These are phyloP conservation scores for Drosophila mimica DNA, from an alignment of 2,888 invertebrate species.

Conservation along the genomic window DNA sequence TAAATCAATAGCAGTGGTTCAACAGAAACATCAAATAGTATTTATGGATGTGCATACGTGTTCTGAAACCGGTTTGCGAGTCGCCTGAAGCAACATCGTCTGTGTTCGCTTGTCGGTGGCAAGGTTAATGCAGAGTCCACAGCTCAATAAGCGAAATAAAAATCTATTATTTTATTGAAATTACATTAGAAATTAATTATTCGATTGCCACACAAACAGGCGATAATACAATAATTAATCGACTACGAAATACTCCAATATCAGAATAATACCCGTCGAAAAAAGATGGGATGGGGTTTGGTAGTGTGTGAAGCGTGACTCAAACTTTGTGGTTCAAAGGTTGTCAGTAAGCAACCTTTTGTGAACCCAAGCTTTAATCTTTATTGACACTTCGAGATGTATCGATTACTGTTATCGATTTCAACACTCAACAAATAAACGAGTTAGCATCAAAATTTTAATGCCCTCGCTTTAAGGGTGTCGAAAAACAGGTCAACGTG, in stretches of 20 bases:
- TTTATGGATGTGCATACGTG: slow-evolving; percentile 28
- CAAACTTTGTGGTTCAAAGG: not conserved
- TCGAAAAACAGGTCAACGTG: too few species aligned
- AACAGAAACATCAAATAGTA: slow-evolving; percentile 31
- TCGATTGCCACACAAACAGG: slow-evolving; percentile 15
- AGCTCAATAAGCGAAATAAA: slow-evolving; percentile 32
- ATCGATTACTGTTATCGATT: not conserved
- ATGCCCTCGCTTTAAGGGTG: not conserved
- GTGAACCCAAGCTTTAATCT: not conserved
- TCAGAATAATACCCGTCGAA: not conserved
- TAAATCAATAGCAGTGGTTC: slow-evolving; percentile 21
- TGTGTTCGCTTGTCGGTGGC: slow-evolving; percentile 15
- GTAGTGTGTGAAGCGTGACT: not conserved
- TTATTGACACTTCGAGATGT: not conserved
- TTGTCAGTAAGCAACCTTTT: not conserved
- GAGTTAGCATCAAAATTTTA: not conserved
- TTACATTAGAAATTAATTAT: slow-evolving; percentile 33
- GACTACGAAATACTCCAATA: not conserved
- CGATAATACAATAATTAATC: slow-evolving; percentile 7
- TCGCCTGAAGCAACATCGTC: slow-evolving; percentile 13
- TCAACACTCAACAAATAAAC: not conserved
- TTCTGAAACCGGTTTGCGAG: slow-evolving; percentile 45
- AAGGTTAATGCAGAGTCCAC: slow-evolving; percentile 36
- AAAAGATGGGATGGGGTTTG: not conserved
- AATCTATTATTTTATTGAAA: slow-evolving; percentile 16